Conservation (phyloP, 2,113 vertebrate genomes). For the Mesocricetus auratus region DNA sequence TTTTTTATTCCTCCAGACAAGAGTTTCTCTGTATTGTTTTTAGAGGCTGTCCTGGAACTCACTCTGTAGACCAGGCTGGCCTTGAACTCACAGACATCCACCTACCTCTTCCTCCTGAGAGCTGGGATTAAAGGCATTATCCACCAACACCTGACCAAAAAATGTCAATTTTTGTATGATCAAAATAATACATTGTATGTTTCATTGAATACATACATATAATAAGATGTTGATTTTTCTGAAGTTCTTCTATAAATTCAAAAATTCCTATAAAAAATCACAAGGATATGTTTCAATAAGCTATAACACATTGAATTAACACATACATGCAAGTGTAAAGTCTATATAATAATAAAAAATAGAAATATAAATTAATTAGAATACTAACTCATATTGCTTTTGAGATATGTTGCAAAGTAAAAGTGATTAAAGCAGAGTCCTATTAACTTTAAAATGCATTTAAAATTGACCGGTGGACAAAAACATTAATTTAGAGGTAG, state of each 20-base stretch:
- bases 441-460: neutral
- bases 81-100: too few species aligned
- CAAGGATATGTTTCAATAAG: neutral
- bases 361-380: neutral
- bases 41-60: too few species aligned
- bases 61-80: too few species aligned
- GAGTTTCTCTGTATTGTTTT: too few species aligned
- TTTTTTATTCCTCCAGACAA: too few species aligned
- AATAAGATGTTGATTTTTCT: neutral
- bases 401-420: neutral
- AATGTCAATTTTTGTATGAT: too few species aligned
- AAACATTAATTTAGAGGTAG: neutral
- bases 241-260: neutral
- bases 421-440: neutral
- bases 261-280: neutral
- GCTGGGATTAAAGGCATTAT: too few species aligned
- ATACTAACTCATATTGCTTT: neutral
- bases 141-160: too few species aligned
- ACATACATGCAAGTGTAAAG: neutral
- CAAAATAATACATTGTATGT: neutral
- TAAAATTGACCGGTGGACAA: neutral
- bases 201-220: neutral
- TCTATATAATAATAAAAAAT: neutral
- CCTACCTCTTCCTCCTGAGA: too few species aligned
- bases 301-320: neutral